Evolutionary conservation across 2,113 vertebrate species (phyloP).

Genomic region (Nipponia nippon): DNA sequence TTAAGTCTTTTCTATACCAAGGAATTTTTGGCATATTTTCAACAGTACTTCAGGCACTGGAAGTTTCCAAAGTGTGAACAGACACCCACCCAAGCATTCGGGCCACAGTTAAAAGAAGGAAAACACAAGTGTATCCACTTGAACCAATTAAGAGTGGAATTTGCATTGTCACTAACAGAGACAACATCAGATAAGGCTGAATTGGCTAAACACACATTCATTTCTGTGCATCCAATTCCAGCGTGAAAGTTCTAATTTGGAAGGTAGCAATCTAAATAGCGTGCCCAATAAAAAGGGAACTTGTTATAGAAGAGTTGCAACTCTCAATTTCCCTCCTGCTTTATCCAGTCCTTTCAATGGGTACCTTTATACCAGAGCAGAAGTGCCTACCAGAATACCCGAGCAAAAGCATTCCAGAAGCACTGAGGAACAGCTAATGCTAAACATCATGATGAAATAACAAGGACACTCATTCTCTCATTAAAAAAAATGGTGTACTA

Average conservation of each 20-base stretch:
- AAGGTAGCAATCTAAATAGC: background rate
- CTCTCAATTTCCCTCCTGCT: background rate
- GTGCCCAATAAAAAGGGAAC: background rate
- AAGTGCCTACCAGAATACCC: background rate
- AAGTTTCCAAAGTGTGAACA: background rate
- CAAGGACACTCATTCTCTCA: background rate
- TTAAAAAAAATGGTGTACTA: background rate
- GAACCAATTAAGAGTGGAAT: background rate
- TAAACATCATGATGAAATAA: background rate
- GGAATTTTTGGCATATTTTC: background rate
- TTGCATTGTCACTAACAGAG: background rate
- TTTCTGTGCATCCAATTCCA: background rate
- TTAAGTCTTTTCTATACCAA: background rate
- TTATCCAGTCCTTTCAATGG: background rate
- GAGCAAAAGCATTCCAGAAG: background rate
- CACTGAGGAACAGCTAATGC: background rate
- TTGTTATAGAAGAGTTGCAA: background rate
- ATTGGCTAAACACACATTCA: background rate
- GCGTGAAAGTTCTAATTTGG: background rate
- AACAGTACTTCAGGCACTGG: background rate
- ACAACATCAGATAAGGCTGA: background rate
- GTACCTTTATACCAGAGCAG: background rate
- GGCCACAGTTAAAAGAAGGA: background rate
- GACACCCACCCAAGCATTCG: background rate
- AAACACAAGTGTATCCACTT: background rate